Percentiles rank a stretch among this genome's conserved stretches.
phyloP scores from a whole-genome alignment of 2,797 vertebrate genomes.

The Danio tinwini region DNA sequence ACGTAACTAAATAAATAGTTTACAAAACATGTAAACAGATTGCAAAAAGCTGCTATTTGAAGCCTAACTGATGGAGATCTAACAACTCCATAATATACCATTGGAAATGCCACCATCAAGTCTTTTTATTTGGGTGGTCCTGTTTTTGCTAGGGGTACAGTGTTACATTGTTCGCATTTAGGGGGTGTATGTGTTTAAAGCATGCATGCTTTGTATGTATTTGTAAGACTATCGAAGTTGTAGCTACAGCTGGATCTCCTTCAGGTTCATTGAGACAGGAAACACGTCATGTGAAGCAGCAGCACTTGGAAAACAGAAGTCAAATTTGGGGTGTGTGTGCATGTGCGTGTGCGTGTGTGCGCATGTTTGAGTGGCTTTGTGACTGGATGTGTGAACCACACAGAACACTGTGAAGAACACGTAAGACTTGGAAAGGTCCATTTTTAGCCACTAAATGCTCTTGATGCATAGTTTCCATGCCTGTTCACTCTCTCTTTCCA shows the following conservation, averaged over 20 bases:
- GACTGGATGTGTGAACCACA: constrained; percentile 17
- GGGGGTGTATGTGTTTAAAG: constrained; percentile 18
- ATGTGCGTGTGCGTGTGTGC: constrained; percentile 25
- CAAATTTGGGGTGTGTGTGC: constrained; percentile 18
- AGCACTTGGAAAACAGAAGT: constrained; percentile 29
- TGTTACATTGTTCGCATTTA: neutral
- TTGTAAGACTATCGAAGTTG: constrained; percentile 14
- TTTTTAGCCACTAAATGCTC: constrained; percentile 48
- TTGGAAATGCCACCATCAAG: constrained; percentile 12
- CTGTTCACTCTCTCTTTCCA: constrained; percentile 65
- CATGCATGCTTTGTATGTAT: constrained; percentile 15
- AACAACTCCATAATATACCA: neutral
- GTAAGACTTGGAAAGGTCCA: constrained; percentile 25
- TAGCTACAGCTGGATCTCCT: constrained; percentile 46
- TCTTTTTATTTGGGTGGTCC: constrained; percentile 10
- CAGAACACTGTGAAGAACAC: constrained; percentile 38
- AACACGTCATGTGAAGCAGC: constrained; percentile 47
- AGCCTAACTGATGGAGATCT: constrained; percentile 8
- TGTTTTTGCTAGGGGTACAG: constrained; percentile 42
- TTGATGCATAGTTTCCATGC: constrained; percentile 64
- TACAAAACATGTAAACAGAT: neutral
- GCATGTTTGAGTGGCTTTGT: constrained; percentile 24
- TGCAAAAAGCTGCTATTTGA: neutral
- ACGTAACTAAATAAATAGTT: neutral
- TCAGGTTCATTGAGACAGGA: constrained; percentile 39